These are phyloP conservation scores for Corvus moneduloides DNA, from an alignment of 2,113 vertebrate species.

Conservation along the genomic window DNA sequence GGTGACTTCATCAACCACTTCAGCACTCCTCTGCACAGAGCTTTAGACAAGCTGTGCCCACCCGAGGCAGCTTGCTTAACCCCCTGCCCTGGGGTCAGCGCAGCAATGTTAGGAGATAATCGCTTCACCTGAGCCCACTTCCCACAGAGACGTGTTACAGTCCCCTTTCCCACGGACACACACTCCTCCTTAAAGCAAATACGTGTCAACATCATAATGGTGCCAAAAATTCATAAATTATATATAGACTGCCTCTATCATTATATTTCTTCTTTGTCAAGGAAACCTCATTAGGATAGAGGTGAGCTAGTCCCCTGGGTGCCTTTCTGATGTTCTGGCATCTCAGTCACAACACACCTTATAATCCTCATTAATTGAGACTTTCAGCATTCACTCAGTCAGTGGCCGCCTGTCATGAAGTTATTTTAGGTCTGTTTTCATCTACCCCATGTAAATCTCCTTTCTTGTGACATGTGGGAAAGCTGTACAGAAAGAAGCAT, in stretches of 20 bases:
- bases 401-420: not conserved
- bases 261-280: not conserved
- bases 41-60: not conserved
- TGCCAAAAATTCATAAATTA: conserved; percentile 32
- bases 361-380: conserved; percentile 19
- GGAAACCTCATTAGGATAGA: not conserved
- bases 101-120: not conserved
- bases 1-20: not conserved
- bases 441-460: not conserved
- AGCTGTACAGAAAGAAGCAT: not conserved
- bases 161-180: not conserved
- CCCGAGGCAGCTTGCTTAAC: not conserved
- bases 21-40: not conserved
- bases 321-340: conserved; percentile 11
- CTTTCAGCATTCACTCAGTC: not conserved
- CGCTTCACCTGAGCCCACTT: not conserved
- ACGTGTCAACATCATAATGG: not conserved
- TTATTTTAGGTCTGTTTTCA: not conserved
- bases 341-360: not conserved
- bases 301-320: not conserved
- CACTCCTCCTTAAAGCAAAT: not conserved
- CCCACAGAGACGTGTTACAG: not conserved
- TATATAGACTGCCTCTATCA: not conserved
- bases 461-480: not conserved
- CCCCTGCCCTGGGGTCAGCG: accelerated